Evolutionary conservation across 1,140 invertebrate genomes (phyloP).

Genomic region (Oedothorax gibbosus): DNA sequence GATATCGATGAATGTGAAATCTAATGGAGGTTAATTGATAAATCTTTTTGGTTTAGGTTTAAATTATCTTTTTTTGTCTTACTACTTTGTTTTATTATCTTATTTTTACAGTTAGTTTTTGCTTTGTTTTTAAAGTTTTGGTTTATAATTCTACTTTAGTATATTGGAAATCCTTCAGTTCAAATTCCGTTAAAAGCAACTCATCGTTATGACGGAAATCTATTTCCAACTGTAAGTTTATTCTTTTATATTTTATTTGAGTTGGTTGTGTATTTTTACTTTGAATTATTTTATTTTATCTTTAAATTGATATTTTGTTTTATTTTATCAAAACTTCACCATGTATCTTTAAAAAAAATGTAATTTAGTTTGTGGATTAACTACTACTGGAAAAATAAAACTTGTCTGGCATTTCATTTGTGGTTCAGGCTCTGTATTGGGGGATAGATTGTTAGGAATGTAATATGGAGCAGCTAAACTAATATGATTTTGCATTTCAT

Average conservation of each 20-base stretch:
- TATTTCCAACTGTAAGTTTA: slow-evolving; percentile 24
- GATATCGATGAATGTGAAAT: too few species aligned
- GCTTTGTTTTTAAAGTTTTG: neutral
- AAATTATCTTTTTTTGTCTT: neutral
- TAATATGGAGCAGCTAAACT: too few species aligned
- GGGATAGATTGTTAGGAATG: too few species aligned
- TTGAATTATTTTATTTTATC: too few species aligned
- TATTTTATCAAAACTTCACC: too few species aligned
- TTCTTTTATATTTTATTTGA: neutral
- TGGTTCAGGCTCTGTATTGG: too few species aligned
- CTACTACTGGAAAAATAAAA: too few species aligned
- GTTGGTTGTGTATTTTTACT: neutral
- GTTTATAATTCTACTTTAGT: slow-evolving; percentile 23
- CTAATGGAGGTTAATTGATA: neutral
- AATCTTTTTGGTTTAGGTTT: slow-evolving; percentile 1
- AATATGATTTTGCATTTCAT: too few species aligned
- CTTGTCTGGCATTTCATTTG: too few species aligned
- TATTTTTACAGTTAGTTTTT: neutral
- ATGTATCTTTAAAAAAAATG: too few species aligned
- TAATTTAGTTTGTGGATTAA: too few species aligned
- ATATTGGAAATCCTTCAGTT: slow-evolving; percentile 15
- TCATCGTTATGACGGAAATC: slow-evolving; percentile 18
- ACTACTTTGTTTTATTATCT: neutral
- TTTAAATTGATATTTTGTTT: too few species aligned
- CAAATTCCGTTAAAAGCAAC: neutral